These are phyloP conservation scores for Ormyrus rosae DNA, from an alignment of 2,888 invertebrate species.

Conservation along the genomic window DNA sequence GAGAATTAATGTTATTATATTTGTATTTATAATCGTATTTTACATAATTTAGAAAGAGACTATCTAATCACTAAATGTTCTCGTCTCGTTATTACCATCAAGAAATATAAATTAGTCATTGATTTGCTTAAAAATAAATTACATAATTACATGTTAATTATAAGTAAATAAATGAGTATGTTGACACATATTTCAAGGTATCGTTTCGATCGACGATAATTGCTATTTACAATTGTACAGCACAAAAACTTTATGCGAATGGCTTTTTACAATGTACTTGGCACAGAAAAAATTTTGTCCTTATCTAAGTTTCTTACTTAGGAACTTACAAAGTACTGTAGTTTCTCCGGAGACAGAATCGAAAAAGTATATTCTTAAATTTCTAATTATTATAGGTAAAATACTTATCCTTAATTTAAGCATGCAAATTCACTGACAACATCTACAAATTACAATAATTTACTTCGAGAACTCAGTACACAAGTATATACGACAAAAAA, in stretches of 20 bases:
- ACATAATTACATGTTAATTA: constrained; percentile 31
- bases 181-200: constrained; percentile 72
- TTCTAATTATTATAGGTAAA: too few species aligned
- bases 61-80: constrained; percentile 20
- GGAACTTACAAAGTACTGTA: neutral
- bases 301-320: neutral
- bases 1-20: constrained; percentile 52
- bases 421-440: constrained; percentile 16
- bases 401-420: neutral
- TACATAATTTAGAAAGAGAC: constrained; percentile 25
- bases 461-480: neutral
- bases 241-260: neutral
- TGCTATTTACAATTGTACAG: constrained; percentile 36
- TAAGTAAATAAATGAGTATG: constrained; percentile 52
- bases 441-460: neutral
- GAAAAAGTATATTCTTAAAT: too few species aligned
- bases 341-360: neutral
- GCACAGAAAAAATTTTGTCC: constrained; percentile 43
- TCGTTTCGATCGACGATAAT: constrained; percentile 56
- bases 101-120: neutral
- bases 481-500: neutral
- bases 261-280: neutral
- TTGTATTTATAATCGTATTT: neutral
- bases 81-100: constrained; percentile 20
- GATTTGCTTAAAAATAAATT: constrained; percentile 9